A percentile compares a stretch with the other conserved stretches of the same genome.
These are phyloP conservation scores for Clarias laeviceps DNA, from an alignment of 2,797 vertebrate species.

Conservation along the genomic window DNA sequence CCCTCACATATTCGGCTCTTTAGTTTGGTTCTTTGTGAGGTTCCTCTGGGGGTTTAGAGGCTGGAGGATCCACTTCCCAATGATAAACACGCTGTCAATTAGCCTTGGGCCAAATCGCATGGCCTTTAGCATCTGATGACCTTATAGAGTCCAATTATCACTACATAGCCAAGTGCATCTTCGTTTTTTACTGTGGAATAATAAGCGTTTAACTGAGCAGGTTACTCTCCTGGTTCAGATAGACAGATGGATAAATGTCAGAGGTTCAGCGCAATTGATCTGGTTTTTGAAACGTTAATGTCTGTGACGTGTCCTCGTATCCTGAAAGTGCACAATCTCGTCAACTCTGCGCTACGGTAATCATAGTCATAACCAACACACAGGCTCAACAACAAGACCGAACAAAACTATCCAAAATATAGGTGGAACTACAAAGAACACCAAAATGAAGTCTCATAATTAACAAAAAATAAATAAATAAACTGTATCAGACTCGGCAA, in stretches of 20 bases:
- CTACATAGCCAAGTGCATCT: background rate
- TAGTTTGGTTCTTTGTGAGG: background rate
- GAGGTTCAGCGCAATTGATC: conserved; percentile 6
- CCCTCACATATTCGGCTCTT: background rate
- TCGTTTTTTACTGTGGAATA: conserved; percentile 17
- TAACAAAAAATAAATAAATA: background rate
- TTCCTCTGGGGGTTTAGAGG: conserved; percentile 5
- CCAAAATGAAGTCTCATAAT: background rate
- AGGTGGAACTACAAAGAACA: background rate
- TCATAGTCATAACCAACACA: background rate
- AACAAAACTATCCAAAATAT: background rate
- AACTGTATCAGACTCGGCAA: background rate
- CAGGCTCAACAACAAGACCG: background rate
- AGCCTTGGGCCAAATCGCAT: conserved; percentile 31
- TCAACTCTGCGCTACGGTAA: background rate
- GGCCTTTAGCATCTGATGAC: conserved; percentile 53
- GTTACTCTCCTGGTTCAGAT: background rate
- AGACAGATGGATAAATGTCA: conserved; percentile 25
- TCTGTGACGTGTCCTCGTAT: background rate
- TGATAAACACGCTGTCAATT: conserved; percentile 50
- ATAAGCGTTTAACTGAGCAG: conserved; percentile 27
- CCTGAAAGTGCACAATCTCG: background rate
- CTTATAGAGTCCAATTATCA: conserved; percentile 57
- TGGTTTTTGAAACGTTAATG: background rate
- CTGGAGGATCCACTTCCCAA: conserved; percentile 5